Conservation (phyloP, 1,140 invertebrate genomes). For the Bombus haemorrhoidalis region DNA sequence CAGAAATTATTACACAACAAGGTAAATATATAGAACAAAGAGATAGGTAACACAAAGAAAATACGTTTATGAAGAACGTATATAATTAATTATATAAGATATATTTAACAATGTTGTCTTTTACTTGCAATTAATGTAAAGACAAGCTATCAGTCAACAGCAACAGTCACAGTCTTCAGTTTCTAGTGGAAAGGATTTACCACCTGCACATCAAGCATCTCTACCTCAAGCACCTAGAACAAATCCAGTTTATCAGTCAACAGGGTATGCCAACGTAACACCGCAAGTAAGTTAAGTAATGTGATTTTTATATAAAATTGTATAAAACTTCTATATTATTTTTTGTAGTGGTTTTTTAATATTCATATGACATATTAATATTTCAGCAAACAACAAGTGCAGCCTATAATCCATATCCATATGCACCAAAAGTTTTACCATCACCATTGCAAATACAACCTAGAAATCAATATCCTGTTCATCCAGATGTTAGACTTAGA, state of each 20-base stretch:
- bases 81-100: conserved; percentile 4
- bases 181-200: conserved; percentile 74
- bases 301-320: background rate
- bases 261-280: conserved; percentile 74
- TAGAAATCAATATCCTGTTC: conserved; percentile 86
- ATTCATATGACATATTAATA: background rate
- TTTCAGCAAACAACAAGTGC: conserved; percentile 71
- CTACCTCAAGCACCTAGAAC: conserved; percentile 75
- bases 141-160: conserved; percentile 77
- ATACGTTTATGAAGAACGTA: background rate
- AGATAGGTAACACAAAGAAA: background rate
- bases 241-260: conserved; percentile 71
- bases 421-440: conserved; percentile 74
- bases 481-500: conserved; percentile 95
- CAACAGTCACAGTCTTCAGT: conserved; percentile 73
- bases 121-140: conserved; percentile 57
- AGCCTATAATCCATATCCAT: conserved; percentile 75
- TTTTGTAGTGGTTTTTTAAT: conserved; percentile 6
- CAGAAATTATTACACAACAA: conserved; percentile 77
- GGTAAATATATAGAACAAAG: conserved; percentile 63
- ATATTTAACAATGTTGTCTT: conserved; percentile 28
- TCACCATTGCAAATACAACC: conserved; percentile 75
- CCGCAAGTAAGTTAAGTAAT: conserved; percentile 70
- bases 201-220: conserved; percentile 81
- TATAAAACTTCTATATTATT: conserved; percentile 10